Base-by-base conservation (phyloP, 2,888 invertebrate species). In the Parnassius glacialis region DNA sequence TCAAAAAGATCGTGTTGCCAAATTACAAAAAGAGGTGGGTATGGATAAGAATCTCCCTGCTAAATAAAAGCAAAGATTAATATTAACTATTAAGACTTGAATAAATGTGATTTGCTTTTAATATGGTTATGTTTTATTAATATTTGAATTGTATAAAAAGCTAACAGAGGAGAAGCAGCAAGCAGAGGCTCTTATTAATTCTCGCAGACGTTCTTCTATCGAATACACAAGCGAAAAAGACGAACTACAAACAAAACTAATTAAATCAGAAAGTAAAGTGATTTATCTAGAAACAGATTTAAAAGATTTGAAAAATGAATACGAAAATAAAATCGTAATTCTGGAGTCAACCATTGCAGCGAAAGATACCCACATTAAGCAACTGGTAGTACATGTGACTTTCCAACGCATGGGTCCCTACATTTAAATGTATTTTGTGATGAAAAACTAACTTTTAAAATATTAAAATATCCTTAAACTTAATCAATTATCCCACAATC, bases 21-120 rank as follows among this genome's bases (percentile, higher is more conserved):
- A 93, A 79, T 84, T 94, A 71, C 94, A 94, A 80, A 92, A 92
- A 80, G 93, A 93, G 88, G 94, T 94, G 86, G 76, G 78, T 70
- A 12, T 43, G 7, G 20, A 47, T 13, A 45, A 43, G 34, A 34
- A 34, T 34, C 7, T 34, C 7, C 34, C 34, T 34, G 34, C 34
- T 34, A 34, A 34, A 34, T 34, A 34, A 34, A 34, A 34, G 34
- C 34, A 34, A 34, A 5, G 5, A 34, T 34, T 34, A 7, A 34
- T 7, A 7, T 34, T 34, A 7, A 7, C 34, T 34, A 34, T 34
- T 34, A 5, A 34, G 7, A 34, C 34, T 34, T 7, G 34, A 34
- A 34, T 34, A 34, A 13, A 48, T 5, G 11, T 48, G 48, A 48
- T 48, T 43, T 43, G 43, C 7, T 45, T 45, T 1, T 41, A 48